phyloP scores from a whole-genome alignment of 2,797 vertebrate species.

The Smutsia temminckii region DNA sequence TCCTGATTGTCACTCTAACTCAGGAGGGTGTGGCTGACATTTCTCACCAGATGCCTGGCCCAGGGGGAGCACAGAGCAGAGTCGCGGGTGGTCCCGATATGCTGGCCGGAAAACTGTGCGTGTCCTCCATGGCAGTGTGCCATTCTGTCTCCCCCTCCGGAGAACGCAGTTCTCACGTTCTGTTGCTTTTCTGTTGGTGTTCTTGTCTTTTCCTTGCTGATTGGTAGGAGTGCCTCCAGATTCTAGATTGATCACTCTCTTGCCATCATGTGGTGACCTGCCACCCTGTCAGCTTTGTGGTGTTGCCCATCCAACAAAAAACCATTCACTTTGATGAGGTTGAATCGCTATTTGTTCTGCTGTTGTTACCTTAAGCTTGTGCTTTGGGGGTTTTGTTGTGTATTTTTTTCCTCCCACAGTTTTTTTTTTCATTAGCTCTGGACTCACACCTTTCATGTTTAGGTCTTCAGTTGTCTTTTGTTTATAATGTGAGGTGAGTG shows the following conservation, averaged over 20 bases:
- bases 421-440: neutral
- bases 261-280: neutral
- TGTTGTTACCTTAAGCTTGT: neutral
- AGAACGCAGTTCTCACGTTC: neutral
- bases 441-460: neutral
- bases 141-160: neutral
- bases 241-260: neutral
- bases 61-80: neutral
- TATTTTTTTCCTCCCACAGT: neutral
- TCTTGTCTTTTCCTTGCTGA: neutral
- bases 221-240: neutral
- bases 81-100: rapidly evolving
- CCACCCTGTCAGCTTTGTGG: neutral
- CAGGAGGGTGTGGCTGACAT: neutral
- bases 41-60: neutral
- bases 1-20: neutral
- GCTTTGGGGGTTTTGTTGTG: neutral
- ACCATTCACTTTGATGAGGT: neutral
- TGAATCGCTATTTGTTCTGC: neutral
- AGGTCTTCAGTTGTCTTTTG: neutral
- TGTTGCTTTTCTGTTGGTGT: neutral
- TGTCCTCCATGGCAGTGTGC: neutral
- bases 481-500: neutral
- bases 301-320: rapidly evolving
- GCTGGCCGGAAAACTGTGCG: neutral